Percentiles rank a stretch among this genome's conserved stretches.
phyloP scores from a whole-genome alignment of 2,113 vertebrate species.

The Canis aureus region DNA sequence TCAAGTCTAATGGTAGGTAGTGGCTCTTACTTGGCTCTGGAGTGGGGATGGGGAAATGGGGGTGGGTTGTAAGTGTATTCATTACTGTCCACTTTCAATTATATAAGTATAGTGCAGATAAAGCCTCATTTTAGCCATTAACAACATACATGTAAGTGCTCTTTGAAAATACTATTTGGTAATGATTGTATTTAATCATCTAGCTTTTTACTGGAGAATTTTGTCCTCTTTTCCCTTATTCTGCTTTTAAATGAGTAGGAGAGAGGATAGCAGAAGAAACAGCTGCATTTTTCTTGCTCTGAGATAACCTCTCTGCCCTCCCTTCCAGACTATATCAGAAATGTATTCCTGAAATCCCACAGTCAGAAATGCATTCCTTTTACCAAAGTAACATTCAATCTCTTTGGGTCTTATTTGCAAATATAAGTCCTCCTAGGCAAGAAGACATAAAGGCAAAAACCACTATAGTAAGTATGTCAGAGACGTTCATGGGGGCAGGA shows the following conservation, averaged over 20 bases:
- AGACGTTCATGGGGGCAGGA: not conserved
- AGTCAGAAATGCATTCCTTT: constrained; percentile 54
- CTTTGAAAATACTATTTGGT: constrained; percentile 74
- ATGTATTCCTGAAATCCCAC: constrained; percentile 18
- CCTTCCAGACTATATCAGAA: not conserved
- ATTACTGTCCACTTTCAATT: constrained; percentile 72
- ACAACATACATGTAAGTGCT: constrained; percentile 63
- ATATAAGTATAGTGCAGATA: constrained; percentile 63
- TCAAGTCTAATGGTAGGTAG: constrained; percentile 56
- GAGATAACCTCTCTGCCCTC: not conserved
- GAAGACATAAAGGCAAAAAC: constrained; percentile 14
- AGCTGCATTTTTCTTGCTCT: constrained; percentile 50
- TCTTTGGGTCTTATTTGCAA: constrained; percentile 38
- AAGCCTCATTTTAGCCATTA: constrained; percentile 76
- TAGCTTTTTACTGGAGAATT: constrained; percentile 69
- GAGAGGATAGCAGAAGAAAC: constrained; percentile 33
- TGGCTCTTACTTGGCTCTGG: constrained; percentile 64
- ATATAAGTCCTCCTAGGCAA: not conserved
- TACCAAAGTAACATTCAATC: not conserved
- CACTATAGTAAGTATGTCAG: not conserved
- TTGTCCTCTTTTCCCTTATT: constrained; percentile 44
- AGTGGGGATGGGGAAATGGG: constrained; percentile 40
- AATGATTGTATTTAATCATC: constrained; percentile 76
- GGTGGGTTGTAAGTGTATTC: constrained; percentile 65
- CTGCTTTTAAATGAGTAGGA: constrained; percentile 64